phyloP scores from a whole-genome alignment of 2,888 invertebrate species.

The Sisyra nigra region DNA sequence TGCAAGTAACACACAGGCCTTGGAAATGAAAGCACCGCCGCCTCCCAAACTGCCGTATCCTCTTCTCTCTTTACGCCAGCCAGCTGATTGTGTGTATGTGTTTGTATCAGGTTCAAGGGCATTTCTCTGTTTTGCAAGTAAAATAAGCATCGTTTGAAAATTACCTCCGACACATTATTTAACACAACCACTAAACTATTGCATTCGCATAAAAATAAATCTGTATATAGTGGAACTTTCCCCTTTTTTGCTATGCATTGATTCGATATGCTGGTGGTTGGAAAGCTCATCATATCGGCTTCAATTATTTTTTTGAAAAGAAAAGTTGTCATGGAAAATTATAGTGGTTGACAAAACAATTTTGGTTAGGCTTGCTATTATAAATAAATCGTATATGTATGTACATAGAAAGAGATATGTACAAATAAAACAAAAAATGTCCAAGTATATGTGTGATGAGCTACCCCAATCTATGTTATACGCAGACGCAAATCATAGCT shows the following conservation, averaged over 20 bases:
- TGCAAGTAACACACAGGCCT: constrained; percentile 10
- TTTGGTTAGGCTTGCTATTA: too few relatives aligned
- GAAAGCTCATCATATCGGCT: too few relatives aligned
- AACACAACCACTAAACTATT: neutral
- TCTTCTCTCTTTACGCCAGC: neutral
- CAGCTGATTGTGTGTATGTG: constrained; percentile 2
- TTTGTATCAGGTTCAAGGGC: constrained; percentile 7
- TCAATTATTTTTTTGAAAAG: too few relatives aligned
- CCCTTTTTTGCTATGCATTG: too few relatives aligned
- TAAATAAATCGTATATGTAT: too few relatives aligned
- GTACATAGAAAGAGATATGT: neutral
- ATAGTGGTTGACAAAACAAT: too few relatives aligned
- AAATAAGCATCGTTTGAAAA: constrained; percentile 1
- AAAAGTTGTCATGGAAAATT: too few relatives aligned
- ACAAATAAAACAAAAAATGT: too few relatives aligned
- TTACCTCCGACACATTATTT: neutral
- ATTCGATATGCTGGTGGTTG: too few relatives aligned
- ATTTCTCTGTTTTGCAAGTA: constrained; percentile 7
- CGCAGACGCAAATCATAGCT: neutral
- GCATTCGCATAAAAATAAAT: neutral
- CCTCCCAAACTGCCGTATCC: neutral
- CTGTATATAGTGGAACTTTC: too few relatives aligned
- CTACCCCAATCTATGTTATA: neutral
- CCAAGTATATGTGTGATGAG: neutral
- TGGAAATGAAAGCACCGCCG: constrained; percentile 8